Evolutionary conservation across 2,888 invertebrate genomes (phyloP).

Genomic region (Cerceris rybyensis): DNA sequence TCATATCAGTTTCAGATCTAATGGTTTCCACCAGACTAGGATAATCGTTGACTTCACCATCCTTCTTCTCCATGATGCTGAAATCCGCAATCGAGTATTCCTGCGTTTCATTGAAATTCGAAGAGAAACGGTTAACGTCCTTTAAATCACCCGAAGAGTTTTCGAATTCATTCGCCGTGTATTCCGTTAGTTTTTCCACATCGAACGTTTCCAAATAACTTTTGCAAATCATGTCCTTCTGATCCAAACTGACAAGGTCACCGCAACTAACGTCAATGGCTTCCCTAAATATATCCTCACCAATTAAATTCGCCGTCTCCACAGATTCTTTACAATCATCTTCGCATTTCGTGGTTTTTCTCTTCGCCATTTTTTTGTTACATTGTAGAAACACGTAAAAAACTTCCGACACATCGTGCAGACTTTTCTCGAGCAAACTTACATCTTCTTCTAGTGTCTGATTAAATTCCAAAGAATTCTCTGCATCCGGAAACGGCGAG

Average conservation of each 20-base stretch:
- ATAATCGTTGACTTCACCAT: too few relatives aligned
- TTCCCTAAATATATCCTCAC: conserved; percentile 7
- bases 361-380: conserved; percentile 25
- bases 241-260: not conserved
- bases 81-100: too few relatives aligned
- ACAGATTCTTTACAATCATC: not conserved
- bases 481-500: not conserved
- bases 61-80: too few relatives aligned
- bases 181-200: not conserved
- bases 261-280: conserved; percentile 2
- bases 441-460: not conserved
- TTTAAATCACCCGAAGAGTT: too few relatives aligned
- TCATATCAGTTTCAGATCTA: too few relatives aligned
- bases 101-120: not conserved
- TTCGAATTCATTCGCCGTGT: not conserved
- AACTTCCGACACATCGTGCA: conserved; percentile 64
- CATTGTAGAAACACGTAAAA: conserved; percentile 50
- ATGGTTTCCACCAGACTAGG: too few relatives aligned
- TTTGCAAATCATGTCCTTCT: conserved; percentile 19
- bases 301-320: not conserved
- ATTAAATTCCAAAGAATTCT: not conserved
- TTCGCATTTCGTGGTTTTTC: not conserved
- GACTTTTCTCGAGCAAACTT: conserved; percentile 51
- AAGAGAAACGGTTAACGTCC: too few relatives aligned
- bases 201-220: conserved; percentile 7